These are phyloP conservation scores for Cabera pusaria DNA, from an alignment of 2,888 invertebrate genomes.

Conservation along the genomic window DNA sequence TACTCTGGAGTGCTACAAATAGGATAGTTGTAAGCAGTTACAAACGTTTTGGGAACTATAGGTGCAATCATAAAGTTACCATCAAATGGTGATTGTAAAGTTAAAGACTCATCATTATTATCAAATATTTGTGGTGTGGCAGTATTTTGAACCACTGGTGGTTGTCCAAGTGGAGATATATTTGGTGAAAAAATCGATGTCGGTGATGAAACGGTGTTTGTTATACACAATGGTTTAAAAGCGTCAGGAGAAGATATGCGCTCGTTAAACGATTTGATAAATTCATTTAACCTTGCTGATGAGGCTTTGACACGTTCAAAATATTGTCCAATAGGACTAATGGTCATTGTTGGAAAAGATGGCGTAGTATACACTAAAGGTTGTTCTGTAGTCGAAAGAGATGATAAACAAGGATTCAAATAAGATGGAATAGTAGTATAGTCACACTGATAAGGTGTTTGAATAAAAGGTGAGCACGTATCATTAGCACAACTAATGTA, in stretches of 20 bases:
- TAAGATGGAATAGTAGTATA: too few species aligned
- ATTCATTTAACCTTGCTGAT: constrained; percentile 9
- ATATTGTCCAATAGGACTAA: constrained; percentile 8
- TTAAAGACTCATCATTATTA: too few species aligned
- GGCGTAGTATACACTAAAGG: neutral
- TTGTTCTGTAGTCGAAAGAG: too few species aligned
- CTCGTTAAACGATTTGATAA: constrained; percentile 5
- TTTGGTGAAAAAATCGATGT: neutral
- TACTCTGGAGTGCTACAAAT: neutral
- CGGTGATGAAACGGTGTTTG: neutral
- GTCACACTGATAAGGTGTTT: too few species aligned
- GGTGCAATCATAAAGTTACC: constrained; percentile 2
- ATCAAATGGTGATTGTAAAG: too few species aligned
- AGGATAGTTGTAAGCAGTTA: constrained; percentile 1
- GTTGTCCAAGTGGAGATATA: neutral
- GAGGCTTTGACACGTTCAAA: constrained; percentile 10
- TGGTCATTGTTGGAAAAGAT: neutral
- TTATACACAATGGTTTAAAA: neutral
- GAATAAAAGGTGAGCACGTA: too few species aligned
- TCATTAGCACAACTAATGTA: too few species aligned
- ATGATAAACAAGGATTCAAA: too few species aligned
- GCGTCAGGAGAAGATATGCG: neutral
- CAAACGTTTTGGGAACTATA: constrained; percentile 2
- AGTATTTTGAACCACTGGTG: too few species aligned
- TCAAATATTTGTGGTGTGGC: too few species aligned